These are phyloP conservation scores for Rhinichthys klamathensis DNA, from an alignment of 2,113 vertebrate genomes.

Conservation along the genomic window DNA sequence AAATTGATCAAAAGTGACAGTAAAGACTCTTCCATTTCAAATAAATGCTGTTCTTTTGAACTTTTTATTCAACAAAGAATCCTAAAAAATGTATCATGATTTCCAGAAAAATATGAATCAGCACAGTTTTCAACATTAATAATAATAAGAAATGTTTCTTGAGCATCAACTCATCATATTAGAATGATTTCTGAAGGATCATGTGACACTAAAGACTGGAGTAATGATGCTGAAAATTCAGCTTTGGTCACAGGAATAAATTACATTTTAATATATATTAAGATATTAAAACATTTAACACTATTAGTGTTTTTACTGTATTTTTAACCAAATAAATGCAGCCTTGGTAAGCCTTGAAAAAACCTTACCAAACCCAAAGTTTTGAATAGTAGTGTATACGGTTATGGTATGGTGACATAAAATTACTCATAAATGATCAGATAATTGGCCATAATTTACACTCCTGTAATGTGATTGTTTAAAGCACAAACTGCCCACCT, in stretches of 20 bases:
- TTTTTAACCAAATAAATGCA: not conserved
- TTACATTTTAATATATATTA: not conserved
- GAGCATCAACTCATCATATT: not conserved
- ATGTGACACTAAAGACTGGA: not conserved
- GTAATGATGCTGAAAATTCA: not conserved
- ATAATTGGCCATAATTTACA: not conserved
- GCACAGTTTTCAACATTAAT: too few relatives aligned
- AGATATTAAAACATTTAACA: not conserved
- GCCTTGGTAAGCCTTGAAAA: not conserved
- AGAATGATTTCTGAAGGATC: not conserved
- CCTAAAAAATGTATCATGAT: too few relatives aligned
- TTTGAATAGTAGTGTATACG: not conserved
- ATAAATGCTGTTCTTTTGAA: not conserved
- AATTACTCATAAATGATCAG: not conserved
- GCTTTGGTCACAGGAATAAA: not conserved
- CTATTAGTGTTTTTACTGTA: not conserved
- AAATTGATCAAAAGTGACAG: too few relatives aligned
- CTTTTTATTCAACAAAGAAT: not conserved
- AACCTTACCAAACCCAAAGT: not conserved
- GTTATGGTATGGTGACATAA: not conserved
- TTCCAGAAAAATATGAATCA: too few relatives aligned
- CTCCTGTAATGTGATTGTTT: not conserved
- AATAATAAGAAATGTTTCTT: too few relatives aligned
- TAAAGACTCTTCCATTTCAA: too few relatives aligned
- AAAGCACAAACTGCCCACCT: constrained; percentile 72